Conservation (phyloP, 2,113 vertebrate genomes). For the Sula dactylatra region DNA sequence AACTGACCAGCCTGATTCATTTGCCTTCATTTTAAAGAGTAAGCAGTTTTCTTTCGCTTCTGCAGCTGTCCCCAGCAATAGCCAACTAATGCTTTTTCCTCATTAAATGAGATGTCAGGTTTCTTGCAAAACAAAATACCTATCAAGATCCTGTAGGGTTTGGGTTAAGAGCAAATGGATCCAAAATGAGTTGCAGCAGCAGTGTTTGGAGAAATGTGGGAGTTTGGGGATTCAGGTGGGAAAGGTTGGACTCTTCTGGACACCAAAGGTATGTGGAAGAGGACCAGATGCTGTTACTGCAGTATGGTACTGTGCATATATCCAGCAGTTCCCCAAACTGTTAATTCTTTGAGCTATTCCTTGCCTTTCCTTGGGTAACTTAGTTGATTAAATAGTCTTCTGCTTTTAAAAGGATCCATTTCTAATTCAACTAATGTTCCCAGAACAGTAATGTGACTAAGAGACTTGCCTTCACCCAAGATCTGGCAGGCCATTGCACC, state of each 20-base stretch:
- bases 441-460: background rate
- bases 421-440: background rate
- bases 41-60: background rate
- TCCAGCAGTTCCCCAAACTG: background rate
- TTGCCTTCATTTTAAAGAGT: background rate
- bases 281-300: background rate
- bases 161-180: background rate
- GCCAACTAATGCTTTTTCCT: background rate
- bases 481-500: background rate
- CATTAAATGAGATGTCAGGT: background rate
- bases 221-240: background rate
- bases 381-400: background rate
- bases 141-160: background rate
- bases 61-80: conserved; percentile 14
- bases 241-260: background rate
- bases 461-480: background rate
- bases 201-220: background rate
- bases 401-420: background rate
- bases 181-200: background rate
- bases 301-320: background rate
- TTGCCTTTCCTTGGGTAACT: background rate
- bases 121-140: background rate
- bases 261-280: background rate
- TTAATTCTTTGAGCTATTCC: background rate
- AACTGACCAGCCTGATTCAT: background rate